A percentile compares a stretch with the other conserved stretches of the same genome.
phyloP scores from a whole-genome alignment of 2,888 invertebrate genomes.

The Cephus sareptanus region DNA sequence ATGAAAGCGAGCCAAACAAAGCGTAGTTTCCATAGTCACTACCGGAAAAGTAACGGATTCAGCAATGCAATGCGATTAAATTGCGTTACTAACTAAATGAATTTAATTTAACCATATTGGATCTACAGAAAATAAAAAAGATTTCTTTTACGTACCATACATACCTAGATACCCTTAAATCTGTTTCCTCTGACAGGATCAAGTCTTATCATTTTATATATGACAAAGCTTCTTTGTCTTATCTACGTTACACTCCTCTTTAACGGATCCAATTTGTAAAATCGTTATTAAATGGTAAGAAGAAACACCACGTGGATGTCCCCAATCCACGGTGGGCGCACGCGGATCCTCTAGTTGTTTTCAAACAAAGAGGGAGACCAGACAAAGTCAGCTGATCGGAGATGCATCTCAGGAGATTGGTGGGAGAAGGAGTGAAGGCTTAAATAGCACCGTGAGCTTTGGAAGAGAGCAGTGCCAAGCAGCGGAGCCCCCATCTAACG shows the following conservation, averaged over 20 bases:
- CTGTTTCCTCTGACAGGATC: neutral
- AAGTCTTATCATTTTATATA: neutral
- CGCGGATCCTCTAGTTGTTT: slow-evolving; percentile 48
- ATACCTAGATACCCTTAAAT: no score
- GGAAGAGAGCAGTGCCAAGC: slow-evolving; percentile 56
- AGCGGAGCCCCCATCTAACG: slow-evolving; percentile 42
- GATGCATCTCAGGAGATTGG: slow-evolving; percentile 41
- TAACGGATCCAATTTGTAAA: neutral
- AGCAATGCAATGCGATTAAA: neutral
- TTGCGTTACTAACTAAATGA: neutral
- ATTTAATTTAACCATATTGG: neutral
- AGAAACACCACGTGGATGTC: slow-evolving; percentile 18
- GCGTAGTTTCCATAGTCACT: neutral
- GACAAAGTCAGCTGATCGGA: slow-evolving; percentile 60
- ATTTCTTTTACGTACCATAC: neutral
- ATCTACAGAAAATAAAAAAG: neutral
- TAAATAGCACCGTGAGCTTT: slow-evolving; percentile 60
- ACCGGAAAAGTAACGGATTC: neutral
- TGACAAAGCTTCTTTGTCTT: neutral
- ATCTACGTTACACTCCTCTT: neutral
- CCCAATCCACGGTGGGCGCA: slow-evolving; percentile 16
- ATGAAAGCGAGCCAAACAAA: slow-evolving; percentile 1
- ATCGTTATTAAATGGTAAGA: neutral
- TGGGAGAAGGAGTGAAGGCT: slow-evolving; percentile 51
- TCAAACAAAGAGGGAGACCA: slow-evolving; percentile 57